Evolutionary conservation across 2,888 invertebrate species (phyloP).

Genomic region (Hirtodrosophila histrioides): DNA sequence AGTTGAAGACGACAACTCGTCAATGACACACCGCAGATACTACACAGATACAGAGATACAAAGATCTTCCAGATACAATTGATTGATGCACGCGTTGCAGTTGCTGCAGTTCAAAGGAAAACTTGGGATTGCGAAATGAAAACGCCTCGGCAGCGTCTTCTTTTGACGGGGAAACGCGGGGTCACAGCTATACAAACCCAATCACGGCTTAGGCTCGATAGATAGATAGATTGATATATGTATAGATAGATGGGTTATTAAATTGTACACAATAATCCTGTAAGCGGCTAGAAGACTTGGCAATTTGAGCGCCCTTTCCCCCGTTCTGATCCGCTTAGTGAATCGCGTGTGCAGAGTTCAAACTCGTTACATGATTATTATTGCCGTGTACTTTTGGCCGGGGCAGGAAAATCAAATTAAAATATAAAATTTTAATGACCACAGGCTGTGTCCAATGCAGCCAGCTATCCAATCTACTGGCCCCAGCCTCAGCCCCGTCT

Average conservation of each 20-base stretch:
- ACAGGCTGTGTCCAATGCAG: slow-evolving; percentile 28
- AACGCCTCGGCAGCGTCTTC: slow-evolving; percentile 35
- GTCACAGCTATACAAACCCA: slow-evolving; percentile 35
- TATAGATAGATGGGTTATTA: slow-evolving; percentile 40
- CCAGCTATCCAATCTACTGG: neutral
- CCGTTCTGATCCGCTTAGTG: slow-evolving; percentile 61
- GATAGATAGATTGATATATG: slow-evolving; percentile 15
- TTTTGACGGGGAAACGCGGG: neutral
- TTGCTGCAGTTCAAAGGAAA: slow-evolving; percentile 59
- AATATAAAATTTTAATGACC: slow-evolving; percentile 79
- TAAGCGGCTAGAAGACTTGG: slow-evolving; percentile 59
- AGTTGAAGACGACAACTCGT: slow-evolving; percentile 61
- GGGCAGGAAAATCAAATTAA: slow-evolving; percentile 77
- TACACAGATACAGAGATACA: slow-evolving; percentile 28
- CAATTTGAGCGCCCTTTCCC: slow-evolving; percentile 50
- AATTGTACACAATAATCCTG: slow-evolving; percentile 66
- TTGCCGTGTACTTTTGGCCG: slow-evolving; percentile 35
- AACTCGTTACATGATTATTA: slow-evolving; percentile 70
- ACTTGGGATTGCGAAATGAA: slow-evolving; percentile 51
- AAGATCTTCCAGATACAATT: slow-evolving; percentile 45
- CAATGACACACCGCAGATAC: slow-evolving; percentile 49
- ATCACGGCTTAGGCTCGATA: slow-evolving; percentile 69
- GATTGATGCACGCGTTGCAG: slow-evolving; percentile 66
- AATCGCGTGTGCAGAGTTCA: slow-evolving; percentile 39
- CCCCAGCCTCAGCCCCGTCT: neutral